Evolutionary conservation across 1,140 invertebrate genomes (phyloP).

Genomic region (Drosophila varians): DNA sequence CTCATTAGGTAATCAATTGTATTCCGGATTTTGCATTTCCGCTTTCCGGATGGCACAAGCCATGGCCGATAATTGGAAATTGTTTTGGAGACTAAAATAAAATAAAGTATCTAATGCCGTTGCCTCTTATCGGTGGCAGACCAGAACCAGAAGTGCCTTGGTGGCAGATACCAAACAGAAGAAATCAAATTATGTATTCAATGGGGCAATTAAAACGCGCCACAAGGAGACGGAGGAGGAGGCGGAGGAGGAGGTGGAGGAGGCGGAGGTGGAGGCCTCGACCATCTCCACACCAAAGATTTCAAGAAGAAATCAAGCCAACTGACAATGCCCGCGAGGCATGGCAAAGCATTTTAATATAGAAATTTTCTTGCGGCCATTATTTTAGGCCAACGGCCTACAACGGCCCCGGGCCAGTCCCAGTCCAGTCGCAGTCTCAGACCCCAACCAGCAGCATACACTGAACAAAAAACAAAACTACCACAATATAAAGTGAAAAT

Average conservation of each 20-base stretch:
- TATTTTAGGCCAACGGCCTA: constrained; percentile 81
- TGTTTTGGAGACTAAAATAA: not conserved
- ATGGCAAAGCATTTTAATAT: constrained; percentile 81
- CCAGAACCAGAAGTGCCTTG: constrained; percentile 8
- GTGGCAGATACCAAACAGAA: not conserved
- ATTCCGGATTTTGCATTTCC: constrained; percentile 9
- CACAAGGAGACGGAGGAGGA: too few relatives aligned
- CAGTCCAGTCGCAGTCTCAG: too few relatives aligned
- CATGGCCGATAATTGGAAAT: constrained; percentile 13
- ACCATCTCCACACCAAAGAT: constrained; percentile 25
- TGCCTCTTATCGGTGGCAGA: constrained; percentile 8
- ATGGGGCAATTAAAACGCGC: constrained; percentile 47
- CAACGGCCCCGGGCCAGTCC: constrained; percentile 65
- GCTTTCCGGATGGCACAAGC: not conserved
- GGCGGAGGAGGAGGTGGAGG: constrained; percentile 32
- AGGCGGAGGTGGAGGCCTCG: constrained; percentile 34
- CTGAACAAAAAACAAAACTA: constrained; percentile 12
- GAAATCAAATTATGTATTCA: constrained; percentile 41
- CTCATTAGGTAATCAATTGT: not conserved
- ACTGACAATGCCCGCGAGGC: constrained; percentile 51
- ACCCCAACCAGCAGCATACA: constrained; percentile 2
- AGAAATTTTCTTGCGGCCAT: constrained; percentile 76
- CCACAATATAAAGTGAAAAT: too few relatives aligned
- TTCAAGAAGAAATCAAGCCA: constrained; percentile 51
- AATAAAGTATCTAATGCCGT: not conserved